phyloP scores from a whole-genome alignment of 2,113 vertebrate species.

The Aptenodytes forsteri region DNA sequence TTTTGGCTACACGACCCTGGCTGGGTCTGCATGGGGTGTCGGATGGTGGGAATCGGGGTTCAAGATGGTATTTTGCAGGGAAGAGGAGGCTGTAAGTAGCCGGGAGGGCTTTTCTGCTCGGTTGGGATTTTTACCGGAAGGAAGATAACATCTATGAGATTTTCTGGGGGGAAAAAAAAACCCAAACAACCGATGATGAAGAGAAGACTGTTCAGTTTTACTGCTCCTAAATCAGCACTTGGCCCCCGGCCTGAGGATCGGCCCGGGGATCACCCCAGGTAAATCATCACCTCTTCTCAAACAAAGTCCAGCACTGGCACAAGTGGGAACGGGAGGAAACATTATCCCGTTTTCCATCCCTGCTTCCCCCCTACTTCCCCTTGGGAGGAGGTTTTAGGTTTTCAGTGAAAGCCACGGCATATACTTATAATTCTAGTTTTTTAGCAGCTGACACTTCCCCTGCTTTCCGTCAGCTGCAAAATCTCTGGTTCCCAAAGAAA shows the following conservation, averaged over 20 bases:
- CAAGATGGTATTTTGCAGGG: fast-evolving
- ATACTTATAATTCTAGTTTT: neutral
- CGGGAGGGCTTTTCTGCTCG: neutral
- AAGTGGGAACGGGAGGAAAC: neutral
- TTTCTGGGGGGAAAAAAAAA: neutral
- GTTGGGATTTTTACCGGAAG: neutral
- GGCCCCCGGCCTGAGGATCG: neutral
- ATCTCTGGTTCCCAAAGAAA: neutral
- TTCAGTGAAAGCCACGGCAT: neutral
- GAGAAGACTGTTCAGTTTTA: neutral
- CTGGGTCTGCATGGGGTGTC: neutral
- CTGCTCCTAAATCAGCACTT: slow-evolving; percentile 1
- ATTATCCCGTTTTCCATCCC: neutral
- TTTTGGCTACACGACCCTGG: fast-evolving
- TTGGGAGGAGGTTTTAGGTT: neutral
- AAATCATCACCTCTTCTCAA: slow-evolving; percentile 14
- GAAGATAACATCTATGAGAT: neutral
- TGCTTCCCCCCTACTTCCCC: neutral
- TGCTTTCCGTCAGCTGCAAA: neutral
- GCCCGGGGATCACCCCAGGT: neutral
- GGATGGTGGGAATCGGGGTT: fast-evolving
- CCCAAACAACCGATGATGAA: neutral
- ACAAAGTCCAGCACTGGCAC: neutral
- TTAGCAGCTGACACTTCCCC: neutral
- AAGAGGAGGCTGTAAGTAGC: neutral